phyloP scores from a whole-genome alignment of 2,113 vertebrate genomes.

The Takifugu flavidus region DNA sequence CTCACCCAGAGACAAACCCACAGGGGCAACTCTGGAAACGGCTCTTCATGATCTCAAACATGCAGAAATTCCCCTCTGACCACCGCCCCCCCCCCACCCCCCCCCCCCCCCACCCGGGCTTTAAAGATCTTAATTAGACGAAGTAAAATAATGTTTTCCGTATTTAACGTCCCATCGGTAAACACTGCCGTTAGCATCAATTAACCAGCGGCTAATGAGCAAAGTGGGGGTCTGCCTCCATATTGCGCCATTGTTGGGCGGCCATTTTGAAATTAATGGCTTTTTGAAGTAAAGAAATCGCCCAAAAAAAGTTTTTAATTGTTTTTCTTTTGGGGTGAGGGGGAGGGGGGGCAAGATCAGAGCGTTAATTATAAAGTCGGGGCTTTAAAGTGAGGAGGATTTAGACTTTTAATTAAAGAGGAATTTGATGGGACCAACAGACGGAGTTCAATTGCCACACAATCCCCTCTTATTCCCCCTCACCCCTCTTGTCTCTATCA shows the following conservation, averaged over 20 bases:
- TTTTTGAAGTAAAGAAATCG: conserved; percentile 77
- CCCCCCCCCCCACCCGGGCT: conserved; percentile 5
- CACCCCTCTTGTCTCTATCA: conserved; percentile 7
- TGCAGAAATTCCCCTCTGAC: conserved; percentile 46
- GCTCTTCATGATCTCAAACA: conserved; percentile 57
- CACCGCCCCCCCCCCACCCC: no score
- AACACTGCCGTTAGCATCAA: conserved; percentile 76
- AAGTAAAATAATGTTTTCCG: conserved; percentile 71
- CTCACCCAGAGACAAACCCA: conserved; percentile 36
- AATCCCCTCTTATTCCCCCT: conserved; percentile 46
- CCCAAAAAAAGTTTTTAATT: conserved; percentile 75
- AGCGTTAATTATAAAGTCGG: conserved; percentile 76
- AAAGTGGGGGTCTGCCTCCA: conserved; percentile 65
- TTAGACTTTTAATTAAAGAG: conserved; percentile 79
- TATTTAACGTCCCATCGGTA: conserved; percentile 71
- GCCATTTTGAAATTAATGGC: conserved; percentile 75
- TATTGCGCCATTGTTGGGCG: conserved; percentile 71
- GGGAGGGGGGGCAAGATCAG: conserved; percentile 56
- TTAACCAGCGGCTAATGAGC: conserved; percentile 75
- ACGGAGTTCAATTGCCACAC: conserved; percentile 54
- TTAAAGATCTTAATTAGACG: conserved; percentile 66
- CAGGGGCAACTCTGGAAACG: conserved; percentile 35
- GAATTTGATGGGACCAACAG: conserved; percentile 71
- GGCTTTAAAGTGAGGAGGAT: conserved; percentile 75
- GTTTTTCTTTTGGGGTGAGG: conserved; percentile 57